Conservation (phyloP, 2,113 vertebrate genomes). For the Strix uralensis region DNA sequence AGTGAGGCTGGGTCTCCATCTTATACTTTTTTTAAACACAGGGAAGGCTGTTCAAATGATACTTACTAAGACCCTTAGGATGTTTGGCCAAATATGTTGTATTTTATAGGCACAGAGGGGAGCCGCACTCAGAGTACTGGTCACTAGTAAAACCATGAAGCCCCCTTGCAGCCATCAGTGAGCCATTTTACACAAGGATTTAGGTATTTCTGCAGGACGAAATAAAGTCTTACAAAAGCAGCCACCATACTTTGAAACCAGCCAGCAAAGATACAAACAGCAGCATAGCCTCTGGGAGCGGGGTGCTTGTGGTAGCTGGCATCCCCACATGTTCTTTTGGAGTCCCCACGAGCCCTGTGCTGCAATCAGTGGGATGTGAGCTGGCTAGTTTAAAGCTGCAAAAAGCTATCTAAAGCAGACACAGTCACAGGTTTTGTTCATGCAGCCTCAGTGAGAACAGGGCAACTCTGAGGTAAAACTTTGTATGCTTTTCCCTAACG, state of each 20-base stretch:
- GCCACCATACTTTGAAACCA: background rate
- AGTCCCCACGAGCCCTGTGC: rapidly evolving
- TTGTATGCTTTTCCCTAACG: background rate
- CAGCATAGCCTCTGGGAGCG: background rate
- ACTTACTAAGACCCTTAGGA: too few relatives aligned
- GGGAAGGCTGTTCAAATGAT: background rate
- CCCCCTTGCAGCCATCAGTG: background rate
- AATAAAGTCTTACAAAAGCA: background rate
- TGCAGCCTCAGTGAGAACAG: background rate
- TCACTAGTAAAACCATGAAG: background rate
- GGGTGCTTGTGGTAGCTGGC: background rate
- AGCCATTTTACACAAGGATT: background rate
- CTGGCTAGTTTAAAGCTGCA: background rate
- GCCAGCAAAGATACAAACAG: background rate
- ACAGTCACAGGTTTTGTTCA: background rate
- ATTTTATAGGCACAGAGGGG: background rate
- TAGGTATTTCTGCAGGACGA: background rate
- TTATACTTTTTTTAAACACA: background rate
- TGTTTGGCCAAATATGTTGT: background rate
- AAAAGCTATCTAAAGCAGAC: background rate
- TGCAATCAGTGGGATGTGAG: background rate
- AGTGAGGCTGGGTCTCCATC: background rate
- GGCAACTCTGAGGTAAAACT: background rate
- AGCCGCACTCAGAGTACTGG: background rate
- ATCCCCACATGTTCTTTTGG: rapidly evolving